Percentiles rank a stretch among this genome's conserved stretches.
Evolutionary conservation across 2,113 vertebrate species (phyloP).

Genomic region (Lota lota): DNA sequence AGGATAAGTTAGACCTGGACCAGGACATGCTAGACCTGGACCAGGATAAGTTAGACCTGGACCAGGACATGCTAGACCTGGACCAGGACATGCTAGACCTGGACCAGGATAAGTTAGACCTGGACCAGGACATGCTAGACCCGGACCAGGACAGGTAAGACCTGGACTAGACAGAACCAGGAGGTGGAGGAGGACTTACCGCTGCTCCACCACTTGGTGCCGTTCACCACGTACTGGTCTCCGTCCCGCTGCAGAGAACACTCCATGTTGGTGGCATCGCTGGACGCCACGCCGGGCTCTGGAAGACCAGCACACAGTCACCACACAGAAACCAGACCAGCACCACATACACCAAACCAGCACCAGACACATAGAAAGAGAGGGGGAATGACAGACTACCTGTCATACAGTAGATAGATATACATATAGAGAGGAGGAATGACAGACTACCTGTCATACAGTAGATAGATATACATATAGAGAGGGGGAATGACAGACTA

Average conservation of each 20-base stretch:
- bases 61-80: too few relatives aligned
- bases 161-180: not conserved
- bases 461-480: too few relatives aligned
- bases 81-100: too few relatives aligned
- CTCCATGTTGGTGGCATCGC: slow-evolving; percentile 90
- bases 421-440: too few relatives aligned
- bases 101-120: not conserved
- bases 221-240: slow-evolving; percentile 79
- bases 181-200: slow-evolving; percentile 60
- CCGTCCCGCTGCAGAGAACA: slow-evolving; percentile 78
- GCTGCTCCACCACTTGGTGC: slow-evolving; percentile 95
- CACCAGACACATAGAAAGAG: too few relatives aligned
- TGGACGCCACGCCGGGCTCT: slow-evolving; percentile 92
- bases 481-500: slow-evolving; percentile 39
- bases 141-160: not conserved
- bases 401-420: not conserved
- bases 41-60: too few relatives aligned
- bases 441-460: too few relatives aligned
- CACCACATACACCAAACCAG: too few relatives aligned
- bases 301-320: not conserved
- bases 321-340: too few relatives aligned
- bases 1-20: not conserved
- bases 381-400: not conserved
- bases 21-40: too few relatives aligned
- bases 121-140: too few relatives aligned